Evolutionary conservation across 1,140 invertebrate genomes (phyloP), one percentile per base, ranked within the genome.

Genomic region (Leptestheria dahalacensis): DNA sequence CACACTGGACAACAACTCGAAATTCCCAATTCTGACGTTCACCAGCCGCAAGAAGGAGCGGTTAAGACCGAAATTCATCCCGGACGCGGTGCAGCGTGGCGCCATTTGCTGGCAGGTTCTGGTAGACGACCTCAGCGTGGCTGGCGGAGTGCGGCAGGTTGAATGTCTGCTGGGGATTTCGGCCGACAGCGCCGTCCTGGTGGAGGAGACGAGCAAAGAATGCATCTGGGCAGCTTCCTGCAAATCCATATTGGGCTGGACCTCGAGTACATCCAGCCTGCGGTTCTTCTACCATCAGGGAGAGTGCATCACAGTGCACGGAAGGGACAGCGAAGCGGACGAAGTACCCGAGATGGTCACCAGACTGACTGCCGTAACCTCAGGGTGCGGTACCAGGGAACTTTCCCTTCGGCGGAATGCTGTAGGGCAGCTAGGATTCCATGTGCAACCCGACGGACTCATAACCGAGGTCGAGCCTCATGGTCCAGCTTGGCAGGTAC

Each of bases 401-500:
- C 76, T 87, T 66, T 84, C 79, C 49, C 73, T 87, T 63, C 79
- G 82, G 62, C 75, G 91, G 20, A 93, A 91, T 68, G 80, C 80
- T 48, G 75, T 86, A 48, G 85, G 88, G 41, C 90, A 95, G 68
- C 78, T 97, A 33, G 93, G 93, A 25, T 97, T 97, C 75, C 91
- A 97, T 71, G 89, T 97, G 23, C 91, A 96, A 68, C 87, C 89
- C 12, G 93, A 97, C 72, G 94, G 93, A 2, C 81, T 97, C 2
- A 90, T 97, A 1, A 95, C 90, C 1, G 86, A 94, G 68, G 92
- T 97, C 1, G 92, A 96, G 72, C 79, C 78, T 59, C 83, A 84
- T 68, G 90, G 91, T 2, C 79, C 84, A 62, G 92, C 94, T 10
- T 89, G 85, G 87, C 88, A n/a, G 61, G 61, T 33, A 55, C 23